phyloP scores from a whole-genome alignment of 1,140 invertebrate genomes.

The Reticulitermes speratus region DNA sequence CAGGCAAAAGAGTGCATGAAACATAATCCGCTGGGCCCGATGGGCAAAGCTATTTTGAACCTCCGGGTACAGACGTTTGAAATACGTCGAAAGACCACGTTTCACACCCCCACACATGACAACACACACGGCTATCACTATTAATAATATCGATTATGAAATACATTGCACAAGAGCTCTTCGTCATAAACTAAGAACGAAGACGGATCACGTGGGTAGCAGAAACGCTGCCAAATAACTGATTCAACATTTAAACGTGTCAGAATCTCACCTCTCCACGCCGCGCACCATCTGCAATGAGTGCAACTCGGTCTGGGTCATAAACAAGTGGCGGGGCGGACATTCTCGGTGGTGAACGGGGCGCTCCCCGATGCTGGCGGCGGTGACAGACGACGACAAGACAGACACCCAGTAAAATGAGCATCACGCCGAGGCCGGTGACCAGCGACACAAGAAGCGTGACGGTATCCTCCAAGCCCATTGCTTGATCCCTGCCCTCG shows the following conservation, averaged over 20 bases:
- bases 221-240: too few species aligned
- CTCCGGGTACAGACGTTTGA: too few species aligned
- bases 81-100: not conserved
- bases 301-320: constrained; percentile 48
- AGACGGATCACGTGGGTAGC: too few species aligned
- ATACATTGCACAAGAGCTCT: too few species aligned
- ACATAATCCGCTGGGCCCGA: too few species aligned
- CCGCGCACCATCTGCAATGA: constrained; percentile 52
- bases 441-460: constrained; percentile 26
- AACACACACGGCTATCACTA: too few species aligned
- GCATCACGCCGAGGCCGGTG: constrained; percentile 28
- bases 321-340: constrained; percentile 22
- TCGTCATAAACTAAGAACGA: too few species aligned
- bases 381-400: constrained; percentile 27
- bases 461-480: not conserved
- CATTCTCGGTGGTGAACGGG: not conserved
- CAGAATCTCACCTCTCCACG: constrained; percentile 41
- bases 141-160: too few species aligned
- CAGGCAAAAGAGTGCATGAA: too few species aligned
- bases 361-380: constrained; percentile 1
- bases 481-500: not conserved
- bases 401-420: constrained; percentile 27
- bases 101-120: too few species aligned
- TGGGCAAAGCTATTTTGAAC: too few species aligned
- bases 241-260: too few species aligned